Evolutionary conservation across 2,888 invertebrate genomes (phyloP).

Genomic region (Xanthorhoe designata): DNA sequence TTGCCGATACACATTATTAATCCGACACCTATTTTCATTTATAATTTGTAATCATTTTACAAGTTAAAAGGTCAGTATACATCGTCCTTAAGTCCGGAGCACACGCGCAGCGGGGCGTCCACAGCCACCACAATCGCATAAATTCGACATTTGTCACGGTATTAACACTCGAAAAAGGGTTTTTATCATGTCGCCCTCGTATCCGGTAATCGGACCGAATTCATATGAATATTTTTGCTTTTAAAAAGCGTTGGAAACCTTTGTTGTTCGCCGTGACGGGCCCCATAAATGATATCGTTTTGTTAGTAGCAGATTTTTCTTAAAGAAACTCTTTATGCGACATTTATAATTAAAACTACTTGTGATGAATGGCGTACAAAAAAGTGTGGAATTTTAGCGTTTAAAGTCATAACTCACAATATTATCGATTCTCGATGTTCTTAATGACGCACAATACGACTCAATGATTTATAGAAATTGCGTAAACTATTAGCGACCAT

Average conservation of each 20-base stretch:
- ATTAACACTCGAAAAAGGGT: slow-evolving; percentile 83
- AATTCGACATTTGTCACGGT: slow-evolving; percentile 84
- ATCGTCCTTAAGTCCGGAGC: slow-evolving; percentile 53
- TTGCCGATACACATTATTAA: slow-evolving; percentile 29
- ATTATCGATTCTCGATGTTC: slow-evolving; percentile 37
- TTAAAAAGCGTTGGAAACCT: slow-evolving; percentile 53
- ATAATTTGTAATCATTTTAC: slow-evolving; percentile 53
- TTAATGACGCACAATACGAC: slow-evolving; percentile 47
- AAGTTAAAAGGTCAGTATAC: slow-evolving; percentile 50
- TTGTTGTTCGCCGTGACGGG: slow-evolving; percentile 65
- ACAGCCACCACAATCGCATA: slow-evolving; percentile 76
- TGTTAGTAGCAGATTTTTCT: slow-evolving; percentile 40
- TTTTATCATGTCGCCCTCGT: slow-evolving; percentile 82
- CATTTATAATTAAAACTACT: slow-evolving; percentile 21
- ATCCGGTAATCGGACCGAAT: slow-evolving; percentile 76
- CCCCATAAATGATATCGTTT: slow-evolving; percentile 40
- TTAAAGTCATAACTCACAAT: slow-evolving; percentile 32
- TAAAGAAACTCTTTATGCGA: slow-evolving; percentile 19
- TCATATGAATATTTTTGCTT: slow-evolving; percentile 67
- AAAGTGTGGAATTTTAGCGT: slow-evolving; percentile 6
- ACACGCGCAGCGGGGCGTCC: slow-evolving; percentile 70
- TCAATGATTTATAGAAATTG: slow-evolving; percentile 71
- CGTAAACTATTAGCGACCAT: slow-evolving; percentile 68
- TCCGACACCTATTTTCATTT: slow-evolving; percentile 37
- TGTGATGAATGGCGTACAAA: slow-evolving; percentile 5